Conservation (phyloP, 2,113 vertebrate genomes). For the Notiomystis cincta region DNA sequence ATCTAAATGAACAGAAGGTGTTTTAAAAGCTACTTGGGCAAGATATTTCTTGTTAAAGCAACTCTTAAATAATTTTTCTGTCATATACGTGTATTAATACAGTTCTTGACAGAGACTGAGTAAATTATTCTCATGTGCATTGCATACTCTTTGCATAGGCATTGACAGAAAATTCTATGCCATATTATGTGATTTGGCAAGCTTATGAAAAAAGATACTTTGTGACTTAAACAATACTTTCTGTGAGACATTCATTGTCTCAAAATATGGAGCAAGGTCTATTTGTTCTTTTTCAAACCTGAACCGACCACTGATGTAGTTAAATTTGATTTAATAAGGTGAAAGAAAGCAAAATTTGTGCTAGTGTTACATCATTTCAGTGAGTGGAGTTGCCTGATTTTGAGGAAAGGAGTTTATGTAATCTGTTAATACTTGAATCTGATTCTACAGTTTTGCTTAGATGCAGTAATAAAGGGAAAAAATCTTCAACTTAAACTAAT, state of each 20-base stretch:
- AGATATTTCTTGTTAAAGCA: neutral
- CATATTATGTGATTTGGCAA: neutral
- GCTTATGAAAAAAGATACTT: neutral
- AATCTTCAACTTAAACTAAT: neutral
- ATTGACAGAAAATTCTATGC: neutral
- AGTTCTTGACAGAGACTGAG: neutral
- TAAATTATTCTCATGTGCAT: neutral
- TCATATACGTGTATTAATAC: neutral
- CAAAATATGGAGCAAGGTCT: neutral
- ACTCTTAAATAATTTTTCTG: neutral
- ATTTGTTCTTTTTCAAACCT: neutral
- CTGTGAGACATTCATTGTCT: neutral
- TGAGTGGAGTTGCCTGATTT: neutral
- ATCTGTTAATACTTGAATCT: neutral
- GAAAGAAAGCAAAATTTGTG: neutral
- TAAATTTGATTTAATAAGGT: neutral
- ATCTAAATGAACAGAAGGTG: neutral
- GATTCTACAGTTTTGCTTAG: neutral
- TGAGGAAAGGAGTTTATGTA: neutral
- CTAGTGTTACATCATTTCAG: neutral
- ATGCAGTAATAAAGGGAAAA: neutral
- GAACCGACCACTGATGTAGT: neutral
- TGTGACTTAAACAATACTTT: neutral
- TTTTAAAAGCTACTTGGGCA: neutral
- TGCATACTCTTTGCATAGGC: neutral